Base-by-base conservation (phyloP, 2,113 vertebrate genomes). In the Nestor notabilis region DNA sequence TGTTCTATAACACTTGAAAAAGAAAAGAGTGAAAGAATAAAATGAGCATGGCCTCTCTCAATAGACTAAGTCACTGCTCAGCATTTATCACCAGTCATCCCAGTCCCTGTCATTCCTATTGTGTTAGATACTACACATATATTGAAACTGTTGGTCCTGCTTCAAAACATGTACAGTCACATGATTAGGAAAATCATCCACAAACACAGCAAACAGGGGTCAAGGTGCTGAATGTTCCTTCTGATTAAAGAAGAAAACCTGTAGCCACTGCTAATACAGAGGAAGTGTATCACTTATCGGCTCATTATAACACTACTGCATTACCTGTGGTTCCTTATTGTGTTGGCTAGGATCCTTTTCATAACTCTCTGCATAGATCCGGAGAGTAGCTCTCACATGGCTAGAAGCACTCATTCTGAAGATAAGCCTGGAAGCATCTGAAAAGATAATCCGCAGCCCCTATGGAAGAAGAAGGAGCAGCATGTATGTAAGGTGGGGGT, bases 401-500 rank as follows among this genome's bases (percentile, higher is more conserved):
- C 99, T 99, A n/a, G 99, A 99, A 56, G 99, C 99, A 46, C 99
- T 99, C 97, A 99, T 98, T 92, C 99, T 98, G 95, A 99, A 99
- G 94, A 99, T 98, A 44, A 99, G 98, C 47, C 99, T 98, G 13
- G 99, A 99, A 0, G 98, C 98, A n/a, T 99, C 99, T 8, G 98
- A 98, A 96, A 99, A 99, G 94, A 99, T 80, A 90, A 99, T 99
- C 95, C 99, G 98, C 83, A 99, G 96, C 41, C 99, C 99, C 99
- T 99, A 63, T 4, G 69, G 92, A 39, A 83, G 55, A 97, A 77
- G 87, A 81, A 63, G 24, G 2, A 93, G n/a, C 10, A 69, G 52
- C 44, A 63, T 9, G 2, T 6, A 58, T 3, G 11, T 37, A 29
- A 81, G 27, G 18, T 52, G 28, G 37, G 6, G 37, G 31, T 25